Evolutionary conservation across 2,113 vertebrate genomes (phyloP).

Genomic region (Tricholaema leucomelas): DNA sequence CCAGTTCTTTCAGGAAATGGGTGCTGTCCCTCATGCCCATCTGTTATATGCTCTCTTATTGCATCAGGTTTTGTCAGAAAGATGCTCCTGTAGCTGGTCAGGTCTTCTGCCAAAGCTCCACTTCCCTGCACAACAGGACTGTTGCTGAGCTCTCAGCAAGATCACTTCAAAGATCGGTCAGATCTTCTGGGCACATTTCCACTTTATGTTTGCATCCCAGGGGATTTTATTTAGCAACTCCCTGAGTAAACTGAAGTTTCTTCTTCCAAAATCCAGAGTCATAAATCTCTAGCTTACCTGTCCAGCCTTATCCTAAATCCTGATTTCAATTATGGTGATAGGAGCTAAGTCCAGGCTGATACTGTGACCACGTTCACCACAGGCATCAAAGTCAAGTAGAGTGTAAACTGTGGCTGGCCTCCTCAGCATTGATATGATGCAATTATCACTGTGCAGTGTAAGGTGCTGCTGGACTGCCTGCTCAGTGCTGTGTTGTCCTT

Average conservation of each 20-base stretch:
- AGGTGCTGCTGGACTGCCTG: background rate
- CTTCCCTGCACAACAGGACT: background rate
- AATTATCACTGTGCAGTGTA: background rate
- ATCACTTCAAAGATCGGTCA: background rate
- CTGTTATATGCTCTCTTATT: background rate
- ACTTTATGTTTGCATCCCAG: background rate
- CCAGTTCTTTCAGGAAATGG: background rate
- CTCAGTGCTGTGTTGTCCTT: background rate
- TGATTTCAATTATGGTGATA: background rate
- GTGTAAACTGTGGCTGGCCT: background rate
- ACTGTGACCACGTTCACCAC: background rate
- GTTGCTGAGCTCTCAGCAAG: background rate
- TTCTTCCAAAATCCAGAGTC: background rate
- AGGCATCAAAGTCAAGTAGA: background rate
- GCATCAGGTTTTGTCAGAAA: background rate
- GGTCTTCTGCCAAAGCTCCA: background rate
- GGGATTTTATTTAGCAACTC: background rate
- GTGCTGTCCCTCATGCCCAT: background rate
- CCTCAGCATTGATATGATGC: background rate
- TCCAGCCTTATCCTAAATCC: background rate
- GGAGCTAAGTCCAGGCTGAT: background rate
- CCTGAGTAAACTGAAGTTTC: background rate
- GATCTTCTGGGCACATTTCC: background rate
- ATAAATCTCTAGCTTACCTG: background rate
- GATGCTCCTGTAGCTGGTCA: background rate